Conservation (phyloP, 2,888 invertebrate genomes). For the Coelogynopora nodosa region DNA sequence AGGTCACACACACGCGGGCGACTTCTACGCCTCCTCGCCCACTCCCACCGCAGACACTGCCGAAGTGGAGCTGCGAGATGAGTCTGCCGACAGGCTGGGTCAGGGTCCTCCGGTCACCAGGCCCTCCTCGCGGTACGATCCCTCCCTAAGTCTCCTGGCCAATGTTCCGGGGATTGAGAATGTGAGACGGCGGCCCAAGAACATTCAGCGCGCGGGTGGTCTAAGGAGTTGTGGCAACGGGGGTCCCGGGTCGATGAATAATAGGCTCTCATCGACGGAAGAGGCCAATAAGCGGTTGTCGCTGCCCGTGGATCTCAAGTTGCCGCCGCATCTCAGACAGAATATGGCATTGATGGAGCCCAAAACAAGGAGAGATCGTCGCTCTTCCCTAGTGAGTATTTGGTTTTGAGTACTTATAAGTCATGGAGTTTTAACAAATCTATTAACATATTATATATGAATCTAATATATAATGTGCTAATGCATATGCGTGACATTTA, state of each 20-base stretch:
- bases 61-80: background rate
- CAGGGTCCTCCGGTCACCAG: background rate
- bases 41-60: too few species aligned
- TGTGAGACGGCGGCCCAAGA: background rate
- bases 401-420: too few species aligned
- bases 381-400: slow-evolving; percentile 42
- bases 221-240: background rate
- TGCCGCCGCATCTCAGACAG: slow-evolving; percentile 41
- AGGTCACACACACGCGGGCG: background rate
- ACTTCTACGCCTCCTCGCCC: background rate
- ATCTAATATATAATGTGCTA: too few species aligned
- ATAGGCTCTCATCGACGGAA: background rate
- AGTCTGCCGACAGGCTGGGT: background rate
- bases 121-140: background rate
- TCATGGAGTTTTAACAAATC: too few species aligned
- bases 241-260: background rate
- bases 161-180: background rate
- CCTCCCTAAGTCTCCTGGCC: background rate
- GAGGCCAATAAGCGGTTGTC: slow-evolving; percentile 42
- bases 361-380: slow-evolving; percentile 34
- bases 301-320: slow-evolving; percentile 41
- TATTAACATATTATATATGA: too few species aligned
- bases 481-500: too few species aligned
- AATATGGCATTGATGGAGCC: slow-evolving; percentile 36
- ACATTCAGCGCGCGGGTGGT: background rate